Evolutionary conservation across 2,888 invertebrate genomes (phyloP), one percentile per base, ranked within the genome.

Genomic region (Lasioglossum morio): DNA sequence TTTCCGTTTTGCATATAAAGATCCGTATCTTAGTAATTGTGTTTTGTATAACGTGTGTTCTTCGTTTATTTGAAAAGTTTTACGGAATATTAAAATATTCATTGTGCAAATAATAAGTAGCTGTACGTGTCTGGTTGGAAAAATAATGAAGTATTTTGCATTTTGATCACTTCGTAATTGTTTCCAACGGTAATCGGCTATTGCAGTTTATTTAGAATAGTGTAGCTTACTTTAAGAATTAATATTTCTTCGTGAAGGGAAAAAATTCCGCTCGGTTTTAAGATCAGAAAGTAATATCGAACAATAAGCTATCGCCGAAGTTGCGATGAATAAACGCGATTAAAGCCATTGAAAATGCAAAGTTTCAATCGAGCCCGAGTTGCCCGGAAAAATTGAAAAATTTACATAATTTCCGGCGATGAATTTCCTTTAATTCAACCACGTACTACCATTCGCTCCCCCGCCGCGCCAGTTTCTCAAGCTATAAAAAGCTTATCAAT

Each of bases 401-500:
- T 85, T 69, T 85, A 66, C 79, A 85, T 84, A 85, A 84, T 80
- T 73, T 70, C 75, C 57, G 48, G 23, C 77, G 81, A 81, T 72
- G 72, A 86, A 84, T 86, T 81, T 77, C 69, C 77, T 53, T 77
- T 74, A 72, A 81, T 77, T 85, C 73, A 57, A 80, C 69, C 75
- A 69, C 73, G 77, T 69, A 37, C 40, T n/a, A 57, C 27, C 83
- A 78, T 23, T 63, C 72, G 77, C 63, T 30, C 34, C 4, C 14
- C 27, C 5, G 73, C 34, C n/a, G 34, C 30, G 34, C 34, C 75
- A 46, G 46, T 84, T 84, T 81, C 53, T 63, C 75, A n/a, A 37
- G 43, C 75, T 72, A 77, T 85, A 72, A 78, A 77, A 85, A 81
- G 74, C 85, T 84, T 84, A 86, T 84, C 84, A 86, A 86, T 86